Percentiles rank a stretch among this genome's conserved stretches.
phyloP scores from a whole-genome alignment of 1,140 invertebrate genomes.

The Pararge aegeria region DNA sequence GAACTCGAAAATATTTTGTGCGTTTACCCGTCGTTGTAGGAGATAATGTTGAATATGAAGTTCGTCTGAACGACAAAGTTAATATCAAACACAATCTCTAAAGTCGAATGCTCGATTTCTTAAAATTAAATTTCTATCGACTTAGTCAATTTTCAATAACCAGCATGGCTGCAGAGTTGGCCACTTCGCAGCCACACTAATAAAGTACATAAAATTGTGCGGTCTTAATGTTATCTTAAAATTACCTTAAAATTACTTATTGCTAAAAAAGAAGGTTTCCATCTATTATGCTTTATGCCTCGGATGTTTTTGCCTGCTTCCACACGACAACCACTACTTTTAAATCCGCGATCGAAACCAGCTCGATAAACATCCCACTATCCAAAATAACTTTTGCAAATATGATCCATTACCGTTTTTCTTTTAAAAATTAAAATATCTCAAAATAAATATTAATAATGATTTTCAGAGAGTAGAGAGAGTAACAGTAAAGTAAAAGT shows the following conservation, averaged over 20 bases:
- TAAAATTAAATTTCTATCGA: background rate
- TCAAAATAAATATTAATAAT: too few relatives aligned
- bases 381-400: too few relatives aligned
- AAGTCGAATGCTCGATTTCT: background rate
- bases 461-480: too few relatives aligned
- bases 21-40: background rate
- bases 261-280: background rate
- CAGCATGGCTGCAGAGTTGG: background rate
- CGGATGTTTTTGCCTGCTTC: background rate
- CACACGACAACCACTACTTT: too few relatives aligned
- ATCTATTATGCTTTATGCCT: background rate
- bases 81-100: background rate
- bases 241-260: background rate
- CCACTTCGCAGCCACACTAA: background rate
- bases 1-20: conserved; percentile 8
- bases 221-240: too few relatives aligned
- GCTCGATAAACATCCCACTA: too few relatives aligned
- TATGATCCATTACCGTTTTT: too few relatives aligned
- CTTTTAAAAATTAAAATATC: too few relatives aligned
- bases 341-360: too few relatives aligned
- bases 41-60: background rate
- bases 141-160: background rate
- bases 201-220: background rate
- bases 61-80: conserved; percentile 5
- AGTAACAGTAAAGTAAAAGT: background rate